Conservation (phyloP, 2,113 vertebrate species). For the Hydropotes inermis region DNA sequence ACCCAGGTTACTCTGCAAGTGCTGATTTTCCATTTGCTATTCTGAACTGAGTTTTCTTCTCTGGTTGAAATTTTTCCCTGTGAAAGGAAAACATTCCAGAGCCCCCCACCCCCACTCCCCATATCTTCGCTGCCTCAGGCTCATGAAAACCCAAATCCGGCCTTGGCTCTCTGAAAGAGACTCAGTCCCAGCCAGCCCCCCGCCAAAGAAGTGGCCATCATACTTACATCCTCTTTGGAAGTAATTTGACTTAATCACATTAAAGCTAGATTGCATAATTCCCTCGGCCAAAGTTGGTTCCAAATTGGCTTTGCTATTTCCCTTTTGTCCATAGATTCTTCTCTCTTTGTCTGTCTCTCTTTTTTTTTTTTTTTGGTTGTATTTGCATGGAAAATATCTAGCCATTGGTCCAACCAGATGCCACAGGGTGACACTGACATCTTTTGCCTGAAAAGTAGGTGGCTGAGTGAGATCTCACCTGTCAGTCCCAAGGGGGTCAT, state of each 20-base stretch:
- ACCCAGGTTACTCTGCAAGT: background rate
- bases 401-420: background rate
- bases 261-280: conserved; percentile 51
- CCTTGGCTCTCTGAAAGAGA: conserved; percentile 64
- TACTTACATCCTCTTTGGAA: conserved; percentile 67
- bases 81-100: conserved; percentile 52
- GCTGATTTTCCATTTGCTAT: background rate
- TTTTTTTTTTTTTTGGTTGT: background rate
- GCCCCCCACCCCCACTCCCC: background rate
- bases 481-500: no score
- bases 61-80: conserved; percentile 21
- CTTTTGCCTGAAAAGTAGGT: background rate
- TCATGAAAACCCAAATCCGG: conserved; percentile 54
- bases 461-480: background rate
- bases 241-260: conserved; percentile 68
- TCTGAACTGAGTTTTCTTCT: conserved; percentile 15
- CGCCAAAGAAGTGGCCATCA: conserved; percentile 52
- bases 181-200: conserved; percentile 51
- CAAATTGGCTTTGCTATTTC: conserved; percentile 51
- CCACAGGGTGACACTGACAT: conserved; percentile 14
- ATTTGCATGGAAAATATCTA: conserved; percentile 43
- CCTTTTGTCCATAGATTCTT: conserved; percentile 34
- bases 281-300: conserved; percentile 57
- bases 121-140: conserved; percentile 57
- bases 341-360: background rate